A percentile compares a stretch with the other conserved stretches of the same genome.
phyloP scores from a whole-genome alignment of 2,113 vertebrate species.

The Lichenostomus cassidix region DNA sequence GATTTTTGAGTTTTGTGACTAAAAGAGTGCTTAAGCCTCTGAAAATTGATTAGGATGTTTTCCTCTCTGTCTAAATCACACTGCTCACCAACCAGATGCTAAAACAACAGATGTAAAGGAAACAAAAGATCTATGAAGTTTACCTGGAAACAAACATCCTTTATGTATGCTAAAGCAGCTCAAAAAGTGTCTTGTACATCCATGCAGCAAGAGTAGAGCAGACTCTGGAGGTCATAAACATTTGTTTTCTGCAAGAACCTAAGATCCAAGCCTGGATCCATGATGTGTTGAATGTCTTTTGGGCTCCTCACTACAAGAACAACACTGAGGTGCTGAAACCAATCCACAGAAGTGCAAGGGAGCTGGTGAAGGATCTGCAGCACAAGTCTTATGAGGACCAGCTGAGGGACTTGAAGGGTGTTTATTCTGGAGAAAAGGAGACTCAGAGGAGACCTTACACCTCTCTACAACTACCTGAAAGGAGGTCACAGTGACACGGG shows the following conservation, averaged over 20 bases:
- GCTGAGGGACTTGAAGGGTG: background rate
- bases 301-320: background rate
- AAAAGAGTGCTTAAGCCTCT: background rate
- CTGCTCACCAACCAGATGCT: background rate
- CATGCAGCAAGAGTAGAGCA: background rate
- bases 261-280: background rate
- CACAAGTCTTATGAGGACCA: background rate
- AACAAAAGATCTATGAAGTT: background rate
- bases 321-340: background rate
- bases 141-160: background rate
- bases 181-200: background rate
- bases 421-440: background rate
- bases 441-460: background rate
- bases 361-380: background rate
- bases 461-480: background rate
- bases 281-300: background rate
- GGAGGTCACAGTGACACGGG: background rate
- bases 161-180: background rate
- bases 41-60: background rate
- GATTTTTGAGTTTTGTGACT: background rate
- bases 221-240: background rate
- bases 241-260: background rate
- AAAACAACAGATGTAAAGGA: background rate
- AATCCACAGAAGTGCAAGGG: accelerated
- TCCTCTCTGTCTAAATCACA: background rate